A percentile compares a stretch with the other conserved stretches of the same genome.
Conservation (phyloP, 2,888 invertebrate genomes). For the Ceriagrion tenellum region DNA sequence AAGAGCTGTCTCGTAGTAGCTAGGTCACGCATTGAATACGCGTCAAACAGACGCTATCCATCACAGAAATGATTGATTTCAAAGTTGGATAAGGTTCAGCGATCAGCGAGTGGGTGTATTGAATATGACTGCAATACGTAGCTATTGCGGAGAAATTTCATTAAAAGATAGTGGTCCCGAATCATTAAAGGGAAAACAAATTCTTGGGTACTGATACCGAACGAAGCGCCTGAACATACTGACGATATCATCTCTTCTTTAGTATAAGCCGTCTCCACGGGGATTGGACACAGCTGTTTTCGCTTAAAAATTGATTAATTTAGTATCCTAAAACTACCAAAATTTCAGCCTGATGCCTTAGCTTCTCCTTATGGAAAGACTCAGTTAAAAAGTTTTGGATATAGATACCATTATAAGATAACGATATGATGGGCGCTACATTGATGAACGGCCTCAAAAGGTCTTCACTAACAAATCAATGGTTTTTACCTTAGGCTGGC, state of each 20-base stretch:
- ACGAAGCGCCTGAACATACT: neutral
- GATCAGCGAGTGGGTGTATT: neutral
- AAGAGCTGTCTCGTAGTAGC: slow-evolving; percentile 9
- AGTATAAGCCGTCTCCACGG: neutral
- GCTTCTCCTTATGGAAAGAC: too few relatives aligned
- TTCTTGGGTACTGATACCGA: neutral
- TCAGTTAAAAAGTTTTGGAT: too few relatives aligned
- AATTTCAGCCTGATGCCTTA: too few relatives aligned
- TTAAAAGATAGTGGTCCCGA: neutral
- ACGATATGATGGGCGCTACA: too few relatives aligned
- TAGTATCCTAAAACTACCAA: too few relatives aligned
- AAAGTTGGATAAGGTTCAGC: slow-evolving; percentile 19
- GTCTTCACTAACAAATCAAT: too few relatives aligned
- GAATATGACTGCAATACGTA: neutral
- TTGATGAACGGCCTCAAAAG: too few relatives aligned
- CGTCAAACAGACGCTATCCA: slow-evolving; percentile 8
- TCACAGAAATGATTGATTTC: slow-evolving; percentile 12
- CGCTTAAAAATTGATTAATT: too few relatives aligned
- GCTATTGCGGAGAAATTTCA: neutral
- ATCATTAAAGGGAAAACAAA: neutral
- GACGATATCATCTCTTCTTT: neutral
- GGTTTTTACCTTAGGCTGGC: too few relatives aligned
- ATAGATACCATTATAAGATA: too few relatives aligned
- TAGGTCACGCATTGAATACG: slow-evolving; percentile 23
- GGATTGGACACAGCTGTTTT: too few relatives aligned